These are phyloP conservation scores for Crypturellus tataupa DNA, from an alignment of 2,797 vertebrate species.

Conservation along the genomic window DNA sequence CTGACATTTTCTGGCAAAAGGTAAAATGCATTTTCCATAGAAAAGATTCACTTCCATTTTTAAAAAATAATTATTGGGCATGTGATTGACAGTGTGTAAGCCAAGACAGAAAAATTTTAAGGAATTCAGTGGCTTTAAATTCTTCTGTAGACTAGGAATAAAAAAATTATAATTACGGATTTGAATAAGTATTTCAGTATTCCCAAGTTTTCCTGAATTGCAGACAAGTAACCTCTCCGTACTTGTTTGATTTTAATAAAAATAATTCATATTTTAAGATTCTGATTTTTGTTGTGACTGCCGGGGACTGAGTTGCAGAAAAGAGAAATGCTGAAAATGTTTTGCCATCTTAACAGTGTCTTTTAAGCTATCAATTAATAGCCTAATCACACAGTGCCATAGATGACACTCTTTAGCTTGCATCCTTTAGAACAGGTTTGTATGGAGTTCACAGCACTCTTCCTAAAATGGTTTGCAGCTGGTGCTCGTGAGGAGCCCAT, in stretches of 20 bases:
- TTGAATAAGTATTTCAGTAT: background rate
- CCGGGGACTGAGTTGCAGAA: background rate
- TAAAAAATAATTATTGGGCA: background rate
- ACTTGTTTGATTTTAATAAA: background rate
- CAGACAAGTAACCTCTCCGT: background rate
- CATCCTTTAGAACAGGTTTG: background rate
- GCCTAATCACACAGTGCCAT: background rate
- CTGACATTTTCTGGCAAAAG: background rate
- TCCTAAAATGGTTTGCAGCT: background rate
- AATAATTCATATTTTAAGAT: background rate
- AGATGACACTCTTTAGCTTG: background rate
- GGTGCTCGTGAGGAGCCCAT: background rate
- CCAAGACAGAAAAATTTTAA: background rate
- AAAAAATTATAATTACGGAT: background rate
- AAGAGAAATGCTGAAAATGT: background rate
- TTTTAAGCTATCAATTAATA: background rate
- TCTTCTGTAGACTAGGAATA: background rate
- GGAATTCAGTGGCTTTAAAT: background rate
- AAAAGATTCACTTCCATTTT: background rate
- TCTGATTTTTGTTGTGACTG: background rate
- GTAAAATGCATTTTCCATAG: background rate
- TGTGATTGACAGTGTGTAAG: background rate
- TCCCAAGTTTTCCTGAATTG: slow-evolving; percentile 1
- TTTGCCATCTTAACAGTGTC: background rate
- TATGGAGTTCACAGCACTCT: background rate